Base-by-base conservation (phyloP, 2,797 vertebrate genomes). In the Lacerta bilineata region DNA sequence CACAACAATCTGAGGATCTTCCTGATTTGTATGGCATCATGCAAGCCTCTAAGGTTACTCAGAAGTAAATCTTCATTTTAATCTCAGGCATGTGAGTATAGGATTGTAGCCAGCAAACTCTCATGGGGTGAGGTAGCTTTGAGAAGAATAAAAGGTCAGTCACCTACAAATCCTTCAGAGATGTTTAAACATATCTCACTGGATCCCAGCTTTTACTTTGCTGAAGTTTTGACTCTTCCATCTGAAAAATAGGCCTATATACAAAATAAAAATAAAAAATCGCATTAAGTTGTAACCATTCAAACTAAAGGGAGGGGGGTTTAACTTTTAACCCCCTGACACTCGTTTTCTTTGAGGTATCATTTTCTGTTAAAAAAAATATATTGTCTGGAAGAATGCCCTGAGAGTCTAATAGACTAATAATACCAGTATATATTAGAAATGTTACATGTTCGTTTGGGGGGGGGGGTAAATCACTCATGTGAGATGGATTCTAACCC, bases 301-400 rank as follows among this genome's bases (percentile, higher is more conserved):
- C 1, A 87, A 3, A 92, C 69, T 69, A 59, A 27, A 61, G 23
- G 36, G 78, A 18, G 36, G 25, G 69, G 17, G 39, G 7, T 6
- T 39, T 92, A 85, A 79, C 90, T 87, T 93, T 69, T 91, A 94
- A 91, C 83, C 85, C 89, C 84, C 93, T 50, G 92, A 91, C 72
- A 85, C 93, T 94, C 29, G 43, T 81, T 74, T 93, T 94, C 72
- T 83, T 94, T 87, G 88, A 92, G 83, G 90, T 95, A 93, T 81
- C 23, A 85, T 85, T 93, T 95, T 92, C 90, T 89, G 78, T 93
- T 96, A 8, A 33, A 93, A 95, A 95, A 95, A 86, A 66, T 85
- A 90, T 89, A 90, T 86, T 90, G 77, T 15, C 84, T 90, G 93
- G 66, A 79, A 89, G 87, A 92, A 93, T 95, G 93, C 92, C 93